Conservation (phyloP, 30 jellyfish, hydroid and myxozoan genomes). For the Aurelia aurita region DNA sequence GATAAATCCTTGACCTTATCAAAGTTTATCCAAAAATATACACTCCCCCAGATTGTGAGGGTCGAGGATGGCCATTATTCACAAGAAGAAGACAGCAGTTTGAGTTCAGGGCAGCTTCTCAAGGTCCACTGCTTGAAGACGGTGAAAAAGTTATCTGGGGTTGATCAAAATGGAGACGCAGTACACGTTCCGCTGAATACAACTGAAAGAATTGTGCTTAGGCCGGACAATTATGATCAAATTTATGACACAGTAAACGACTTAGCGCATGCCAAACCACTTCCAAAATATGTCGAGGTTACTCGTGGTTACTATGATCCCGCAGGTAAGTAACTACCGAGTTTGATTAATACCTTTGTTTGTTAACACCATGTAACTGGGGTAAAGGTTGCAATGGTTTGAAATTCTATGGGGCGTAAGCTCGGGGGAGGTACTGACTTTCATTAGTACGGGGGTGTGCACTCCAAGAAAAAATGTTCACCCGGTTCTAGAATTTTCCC, state of each 20-base stretch:
- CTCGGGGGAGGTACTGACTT: too few relatives aligned
- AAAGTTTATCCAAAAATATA: constrained; percentile 58
- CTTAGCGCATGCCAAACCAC: constrained; percentile 79
- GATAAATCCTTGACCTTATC: constrained; percentile 77
- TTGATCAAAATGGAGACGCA: constrained; percentile 70
- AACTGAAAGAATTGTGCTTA: constrained; percentile 34
- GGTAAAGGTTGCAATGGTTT: too few relatives aligned
- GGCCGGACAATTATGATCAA: constrained; percentile 68
- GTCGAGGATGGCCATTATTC: constrained; percentile 92
- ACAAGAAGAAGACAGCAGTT: constrained; percentile 85
- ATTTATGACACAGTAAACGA: constrained; percentile 79
- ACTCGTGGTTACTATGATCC: constrained; percentile 92
- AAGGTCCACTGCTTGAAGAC: constrained; percentile 82
- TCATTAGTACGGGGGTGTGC: too few relatives aligned
- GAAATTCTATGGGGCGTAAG: too few relatives aligned
- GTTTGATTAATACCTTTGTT: background rate
- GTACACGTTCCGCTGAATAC: constrained; percentile 85
- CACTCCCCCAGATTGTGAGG: constrained; percentile 89
- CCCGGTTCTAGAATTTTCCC: too few relatives aligned
- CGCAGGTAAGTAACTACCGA: constrained; percentile 27
- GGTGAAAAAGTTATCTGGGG: constrained; percentile 56
- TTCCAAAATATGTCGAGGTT: constrained; percentile 85
- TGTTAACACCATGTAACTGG: too few relatives aligned
- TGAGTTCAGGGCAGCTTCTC: constrained; percentile 93
- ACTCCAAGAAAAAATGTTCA: too few relatives aligned